A percentile compares a stretch with the other conserved stretches of the same genome.
Conservation (phyloP, 2,888 invertebrate species). For the Cerastoderma edule region DNA sequence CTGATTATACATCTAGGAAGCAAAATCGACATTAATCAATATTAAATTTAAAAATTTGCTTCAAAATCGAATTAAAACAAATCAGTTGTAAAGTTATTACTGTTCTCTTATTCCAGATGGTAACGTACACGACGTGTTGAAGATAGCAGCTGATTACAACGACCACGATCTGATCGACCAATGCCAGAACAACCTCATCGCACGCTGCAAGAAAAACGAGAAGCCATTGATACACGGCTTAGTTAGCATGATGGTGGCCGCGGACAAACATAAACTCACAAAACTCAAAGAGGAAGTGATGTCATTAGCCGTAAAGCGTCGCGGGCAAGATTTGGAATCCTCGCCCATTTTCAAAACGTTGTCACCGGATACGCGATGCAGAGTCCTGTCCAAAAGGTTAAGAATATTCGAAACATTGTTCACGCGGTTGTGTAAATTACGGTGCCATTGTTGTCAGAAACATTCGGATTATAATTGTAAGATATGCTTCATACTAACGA, state of each 20-base stretch:
- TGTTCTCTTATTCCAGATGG: conserved; percentile 46
- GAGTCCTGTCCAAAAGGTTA: conserved; percentile 52
- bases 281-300: conserved; percentile 58
- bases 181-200: conserved; percentile 55
- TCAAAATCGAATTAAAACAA: no score
- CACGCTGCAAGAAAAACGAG: conserved; percentile 55
- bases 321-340: conserved; percentile 57
- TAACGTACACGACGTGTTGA: conserved; percentile 55
- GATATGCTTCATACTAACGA: conserved; percentile 54
- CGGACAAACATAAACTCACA: conserved; percentile 56
- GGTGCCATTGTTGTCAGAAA: conserved; percentile 61
- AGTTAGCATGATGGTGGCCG: conserved; percentile 54
- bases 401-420: conserved; percentile 55
- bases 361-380: conserved; percentile 51
- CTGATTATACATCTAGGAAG: no score
- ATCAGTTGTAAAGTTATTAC: no score
- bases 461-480: conserved; percentile 63
- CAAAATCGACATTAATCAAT: no score
- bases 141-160: conserved; percentile 52
- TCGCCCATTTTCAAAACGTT: conserved; percentile 58
- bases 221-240: conserved; percentile 60
- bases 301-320: conserved; percentile 54
- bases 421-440: conserved; percentile 51
- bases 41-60: no score
- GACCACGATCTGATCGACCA: conserved; percentile 43